Base-by-base conservation (phyloP, 2,797 vertebrate species). In the Lacerta viridis region DNA sequence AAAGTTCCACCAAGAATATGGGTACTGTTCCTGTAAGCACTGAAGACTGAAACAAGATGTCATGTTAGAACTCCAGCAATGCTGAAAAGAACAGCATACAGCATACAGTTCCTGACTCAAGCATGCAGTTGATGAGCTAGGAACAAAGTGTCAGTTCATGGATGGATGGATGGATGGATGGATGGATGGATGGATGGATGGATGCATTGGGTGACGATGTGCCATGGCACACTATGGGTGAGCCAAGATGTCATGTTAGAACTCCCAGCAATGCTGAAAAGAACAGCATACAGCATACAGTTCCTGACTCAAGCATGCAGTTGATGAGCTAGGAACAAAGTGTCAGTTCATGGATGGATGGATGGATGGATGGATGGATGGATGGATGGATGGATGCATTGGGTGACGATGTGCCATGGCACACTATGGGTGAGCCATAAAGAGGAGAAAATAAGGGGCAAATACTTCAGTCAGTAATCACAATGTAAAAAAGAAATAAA, bases 21-120 rank as follows among this genome's bases (percentile, higher is more conserved):
- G 79, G 72, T 86, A 83, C 92, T 83, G 80, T 78, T 95, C 90
- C 81, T 92, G 88, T 87, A 94, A 91, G 87, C 74, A 66, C 84
- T 86, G 76, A 50, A 43, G n/a, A 29, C 80, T 87, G 27, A 89
- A 84, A 61, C 85, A 80, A 90, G 86, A 80, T 83, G 87, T 92
- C 90, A 1, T 55, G 91, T 89, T 69, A 89, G 90, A 92, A 93
- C 84, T 85, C 88, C 36, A 72, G 76, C 84, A 88, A 76, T 82
- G 66, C 84, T 80, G 23, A 5, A 72, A 55, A 0, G 18, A 82
- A 46, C n/a, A n/a, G n/a, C n/a, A n/a, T n/a, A n/a, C n/a, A n/a
- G n/a, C n/a, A n/a, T n/a, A 87, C 84, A 41, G 71, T 71, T 0
- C 20, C 90, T 89, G 92, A 83, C 87, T 86, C 90, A 78, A 71